Evolutionary conservation across 2,888 invertebrate species (phyloP).

Genomic region (Muscina levida): DNA sequence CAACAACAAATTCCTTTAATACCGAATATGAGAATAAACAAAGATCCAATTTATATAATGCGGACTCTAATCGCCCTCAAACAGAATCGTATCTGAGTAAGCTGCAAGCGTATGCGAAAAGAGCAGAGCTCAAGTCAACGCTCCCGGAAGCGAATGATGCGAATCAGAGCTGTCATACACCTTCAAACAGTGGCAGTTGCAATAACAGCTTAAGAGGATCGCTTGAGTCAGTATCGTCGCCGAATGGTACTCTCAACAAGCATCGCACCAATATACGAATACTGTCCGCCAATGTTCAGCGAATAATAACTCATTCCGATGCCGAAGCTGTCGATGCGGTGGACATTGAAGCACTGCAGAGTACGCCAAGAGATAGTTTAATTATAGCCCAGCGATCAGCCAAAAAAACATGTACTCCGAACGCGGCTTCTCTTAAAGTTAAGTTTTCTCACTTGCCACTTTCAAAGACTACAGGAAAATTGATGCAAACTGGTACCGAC

Average conservation of each 20-base stretch:
- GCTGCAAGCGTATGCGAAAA: constrained; percentile 57
- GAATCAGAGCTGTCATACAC: constrained; percentile 51
- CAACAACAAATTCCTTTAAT: constrained; percentile 51
- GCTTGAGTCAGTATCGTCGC: constrained; percentile 57
- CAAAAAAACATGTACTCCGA: constrained; percentile 66
- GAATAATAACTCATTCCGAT: constrained; percentile 82
- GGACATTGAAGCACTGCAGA: constrained; percentile 75
- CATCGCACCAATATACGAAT: constrained; percentile 76
- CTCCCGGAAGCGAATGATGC: constrained; percentile 51
- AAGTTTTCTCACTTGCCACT: constrained; percentile 78
- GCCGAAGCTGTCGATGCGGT: constrained; percentile 76
- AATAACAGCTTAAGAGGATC: constrained; percentile 62
- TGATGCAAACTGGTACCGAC: constrained; percentile 78
- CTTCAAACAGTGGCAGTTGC: constrained; percentile 69
- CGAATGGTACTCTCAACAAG: constrained; percentile 61
- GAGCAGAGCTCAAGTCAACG: constrained; percentile 35
- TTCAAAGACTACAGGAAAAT: constrained; percentile 77
- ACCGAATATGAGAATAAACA: constrained; percentile 65
- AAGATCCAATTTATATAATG: constrained; percentile 3
- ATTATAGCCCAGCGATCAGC: constrained; percentile 69
- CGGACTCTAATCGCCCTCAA: constrained; percentile 27
- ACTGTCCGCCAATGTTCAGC: constrained; percentile 81
- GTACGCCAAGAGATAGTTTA: constrained; percentile 69
- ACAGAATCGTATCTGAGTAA: constrained; percentile 59
- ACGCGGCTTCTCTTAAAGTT: constrained; percentile 57